These are phyloP conservation scores for Semicossyphus pulcher DNA, from an alignment of 2,113 vertebrate species.

Conservation along the genomic window DNA sequence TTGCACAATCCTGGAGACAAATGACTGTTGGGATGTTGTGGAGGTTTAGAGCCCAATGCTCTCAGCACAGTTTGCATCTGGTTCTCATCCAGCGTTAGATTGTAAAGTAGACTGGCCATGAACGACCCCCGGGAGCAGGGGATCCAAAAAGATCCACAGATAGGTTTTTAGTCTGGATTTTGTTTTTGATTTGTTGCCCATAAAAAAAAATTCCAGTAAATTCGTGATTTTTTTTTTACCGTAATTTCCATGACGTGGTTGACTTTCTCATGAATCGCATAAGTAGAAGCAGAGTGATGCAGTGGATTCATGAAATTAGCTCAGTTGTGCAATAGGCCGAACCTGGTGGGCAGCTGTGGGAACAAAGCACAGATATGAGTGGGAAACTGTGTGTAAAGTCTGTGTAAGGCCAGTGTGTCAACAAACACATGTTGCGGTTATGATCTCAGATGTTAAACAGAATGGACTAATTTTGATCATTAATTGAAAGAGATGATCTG, in stretches of 20 bases:
- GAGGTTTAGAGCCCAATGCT: too few relatives aligned
- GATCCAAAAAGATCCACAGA: neutral
- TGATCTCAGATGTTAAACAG: too few relatives aligned
- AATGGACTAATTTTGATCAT: too few relatives aligned
- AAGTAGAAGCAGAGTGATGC: neutral
- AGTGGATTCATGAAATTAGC: neutral
- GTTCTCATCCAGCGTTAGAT: conserved; percentile 10
- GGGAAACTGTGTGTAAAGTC: too few relatives aligned
- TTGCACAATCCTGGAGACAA: conserved; percentile 45
- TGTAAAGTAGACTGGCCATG: neutral
- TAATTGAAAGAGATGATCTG: too few relatives aligned
- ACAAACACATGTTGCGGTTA: too few relatives aligned
- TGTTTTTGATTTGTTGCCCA: too few relatives aligned
- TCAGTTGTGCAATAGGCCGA: conserved; percentile 22
- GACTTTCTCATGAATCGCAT: neutral
- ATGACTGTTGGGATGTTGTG: conserved; percentile 7
- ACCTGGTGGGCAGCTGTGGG: neutral
- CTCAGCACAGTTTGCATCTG: conserved; percentile 9
- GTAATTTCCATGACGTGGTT: neutral
- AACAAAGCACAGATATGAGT: neutral
- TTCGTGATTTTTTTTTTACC: neutral
- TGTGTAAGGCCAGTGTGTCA: too few relatives aligned
- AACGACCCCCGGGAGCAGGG: neutral
- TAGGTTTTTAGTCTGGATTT: neutral
- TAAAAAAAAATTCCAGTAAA: conserved; percentile 39